Base-by-base conservation (phyloP, 1,140 invertebrate species). In the Calosoma granatense region DNA sequence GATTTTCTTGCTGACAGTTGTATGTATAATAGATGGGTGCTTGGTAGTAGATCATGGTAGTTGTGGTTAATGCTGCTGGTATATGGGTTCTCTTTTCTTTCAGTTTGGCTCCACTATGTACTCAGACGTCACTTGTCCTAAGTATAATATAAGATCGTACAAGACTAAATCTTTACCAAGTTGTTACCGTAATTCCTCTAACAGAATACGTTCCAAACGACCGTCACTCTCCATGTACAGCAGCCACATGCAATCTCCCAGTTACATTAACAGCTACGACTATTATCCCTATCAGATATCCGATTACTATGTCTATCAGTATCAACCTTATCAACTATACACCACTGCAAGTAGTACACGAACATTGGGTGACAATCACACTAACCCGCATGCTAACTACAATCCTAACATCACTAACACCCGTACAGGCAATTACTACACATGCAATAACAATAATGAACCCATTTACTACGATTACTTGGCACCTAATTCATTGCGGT, bases 81-180 rank as follows among this genome's bases (percentile, higher is more conserved):
- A 12, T 47, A 47, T 47, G 41, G 41, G 41, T 47, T 47, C 41
- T 47, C 9, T 47, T 47, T 47, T 47, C 41, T 47, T 47, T 47
- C 41, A 47, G 41, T 47, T 3, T 47, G 41, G 41, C 17, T 47
- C 41, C 4, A 30, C 26, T 30, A 30, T 30, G 14, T 30, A 30
- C 14, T 30, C n/a, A 9, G 26, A 47, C 15, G 41, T 47, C 15
- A 11, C 41, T 47, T 47, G 3, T 17, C 17, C 41, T 47, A 36
- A 36, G n/a, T 47, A 12, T 17, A 47, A 11, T 17, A 47, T 17
- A 11, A 6, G 17, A 11, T 47, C 41, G 17, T 6, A 11, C 41
- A 47, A 47, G 41, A 12, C 9, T 17, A 47, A 6, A 47, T 47
- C 41, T 12, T 17, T 47, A 11, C 41, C 41, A 17, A 47, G 9